Conservation (phyloP, 64 coral and sea anemone species). For the Montipora sp. region DNA sequence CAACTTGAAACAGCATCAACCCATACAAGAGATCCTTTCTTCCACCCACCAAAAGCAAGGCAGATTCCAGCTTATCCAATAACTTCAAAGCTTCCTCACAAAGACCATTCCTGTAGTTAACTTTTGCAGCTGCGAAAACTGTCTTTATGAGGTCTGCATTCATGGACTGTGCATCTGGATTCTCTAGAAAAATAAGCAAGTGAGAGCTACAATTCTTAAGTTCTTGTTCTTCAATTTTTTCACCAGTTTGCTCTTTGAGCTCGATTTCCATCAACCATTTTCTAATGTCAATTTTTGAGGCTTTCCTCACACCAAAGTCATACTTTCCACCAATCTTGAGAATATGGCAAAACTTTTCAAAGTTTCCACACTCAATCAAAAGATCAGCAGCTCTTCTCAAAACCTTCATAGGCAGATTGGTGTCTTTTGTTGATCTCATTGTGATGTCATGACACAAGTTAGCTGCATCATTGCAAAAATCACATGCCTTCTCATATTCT, state of each 20-base stretch:
- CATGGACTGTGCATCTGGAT: not conserved
- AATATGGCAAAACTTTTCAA: not conserved
- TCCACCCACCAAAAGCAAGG: not conserved
- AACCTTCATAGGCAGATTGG: not conserved
- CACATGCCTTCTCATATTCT: not conserved
- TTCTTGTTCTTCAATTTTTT: not conserved
- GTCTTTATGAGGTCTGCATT: slow-evolving; percentile 6
- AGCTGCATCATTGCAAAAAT: not conserved
- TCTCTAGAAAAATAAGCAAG: not conserved
- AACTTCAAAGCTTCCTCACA: not conserved
- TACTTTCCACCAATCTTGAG: not conserved
- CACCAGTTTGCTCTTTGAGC: not conserved
- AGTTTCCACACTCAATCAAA: not conserved
- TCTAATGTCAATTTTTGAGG: not conserved
- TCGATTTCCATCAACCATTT: slow-evolving; percentile 1
- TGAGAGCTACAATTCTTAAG: not conserved
- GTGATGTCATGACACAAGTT: not conserved
- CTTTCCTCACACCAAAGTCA: not conserved
- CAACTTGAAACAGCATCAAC: slow-evolving; percentile 3
- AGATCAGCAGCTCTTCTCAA: not conserved
- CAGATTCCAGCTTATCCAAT: not conserved
- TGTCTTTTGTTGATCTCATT: not conserved
- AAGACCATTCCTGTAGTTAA: not conserved
- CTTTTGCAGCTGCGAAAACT: not conserved
- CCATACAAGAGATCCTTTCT: not conserved